Evolutionary conservation across 2,113 vertebrate species (phyloP).

Genomic region (Salvelinus alpinus): DNA sequence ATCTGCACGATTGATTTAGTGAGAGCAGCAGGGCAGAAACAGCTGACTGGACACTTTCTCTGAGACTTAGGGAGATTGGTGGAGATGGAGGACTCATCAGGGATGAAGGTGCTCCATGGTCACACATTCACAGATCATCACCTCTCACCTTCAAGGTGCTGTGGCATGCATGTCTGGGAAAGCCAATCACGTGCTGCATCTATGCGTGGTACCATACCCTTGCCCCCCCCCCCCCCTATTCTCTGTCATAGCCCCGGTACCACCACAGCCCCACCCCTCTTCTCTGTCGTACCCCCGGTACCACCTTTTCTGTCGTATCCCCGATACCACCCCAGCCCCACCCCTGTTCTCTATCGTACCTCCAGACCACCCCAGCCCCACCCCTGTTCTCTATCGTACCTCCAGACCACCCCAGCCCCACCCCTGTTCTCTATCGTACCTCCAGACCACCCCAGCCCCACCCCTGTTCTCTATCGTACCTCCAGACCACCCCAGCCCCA

Average conservation of each 20-base stretch:
- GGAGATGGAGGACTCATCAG: not conserved
- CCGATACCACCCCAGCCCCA: too few relatives aligned
- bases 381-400: too few relatives aligned
- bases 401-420: too few relatives aligned
- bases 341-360: too few relatives aligned
- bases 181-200: conserved; percentile 13
- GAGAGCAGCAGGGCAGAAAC: conserved; percentile 64
- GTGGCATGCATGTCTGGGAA: not conserved
- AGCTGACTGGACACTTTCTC: conserved; percentile 64
- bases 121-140: conserved; percentile 57
- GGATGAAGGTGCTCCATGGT: conserved; percentile 32
- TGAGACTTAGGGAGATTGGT: not conserved
- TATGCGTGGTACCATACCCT: not conserved
- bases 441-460: too few relatives aligned
- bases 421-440: too few relatives aligned
- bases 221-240: not conserved
- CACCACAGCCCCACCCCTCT: not conserved
- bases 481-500: not conserved
- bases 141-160: conserved; percentile 45
- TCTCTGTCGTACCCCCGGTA: too few relatives aligned
- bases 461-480: not conserved
- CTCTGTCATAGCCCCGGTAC: not conserved
- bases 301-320: too few relatives aligned
- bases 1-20: conserved; percentile 72
- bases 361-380: too few relatives aligned